Evolutionary conservation across 2,797 vertebrate species (phyloP).

Genomic region (Thunnus albacares): DNA sequence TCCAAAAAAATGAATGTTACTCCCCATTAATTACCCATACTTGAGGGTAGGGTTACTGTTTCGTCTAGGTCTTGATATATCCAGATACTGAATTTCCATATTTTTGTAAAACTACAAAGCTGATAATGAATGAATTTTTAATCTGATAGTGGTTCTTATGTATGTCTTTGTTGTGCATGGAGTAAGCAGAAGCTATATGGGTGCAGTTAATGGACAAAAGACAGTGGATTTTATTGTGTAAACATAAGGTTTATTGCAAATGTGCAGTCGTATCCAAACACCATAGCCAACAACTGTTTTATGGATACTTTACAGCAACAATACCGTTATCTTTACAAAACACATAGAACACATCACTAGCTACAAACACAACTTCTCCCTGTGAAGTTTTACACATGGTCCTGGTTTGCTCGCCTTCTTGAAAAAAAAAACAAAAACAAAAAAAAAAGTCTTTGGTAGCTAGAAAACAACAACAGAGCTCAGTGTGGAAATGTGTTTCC

Average conservation of each 20-base stretch:
- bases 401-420: slow-evolving; percentile 74
- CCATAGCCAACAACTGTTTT: slow-evolving; percentile 75
- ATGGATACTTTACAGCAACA: slow-evolving; percentile 87
- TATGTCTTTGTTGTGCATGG: not conserved
- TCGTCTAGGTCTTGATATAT: not conserved
- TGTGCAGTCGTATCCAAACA: slow-evolving; percentile 90
- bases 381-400: slow-evolving; percentile 86
- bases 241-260: slow-evolving; percentile 91
- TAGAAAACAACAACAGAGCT: slow-evolving; percentile 75
- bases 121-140: not conserved
- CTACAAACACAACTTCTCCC: slow-evolving; percentile 76
- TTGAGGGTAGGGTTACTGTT: not conserved
- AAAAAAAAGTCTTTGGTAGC: slow-evolving; percentile 86
- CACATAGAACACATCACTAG: slow-evolving; percentile 65
- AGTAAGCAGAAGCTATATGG: not conserved
- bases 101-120: not conserved
- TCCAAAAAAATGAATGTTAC: too few relatives aligned
- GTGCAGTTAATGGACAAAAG: slow-evolving; percentile 34
- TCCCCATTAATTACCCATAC: not conserved
- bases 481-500: slow-evolving; percentile 70
- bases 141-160: not conserved
- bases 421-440: slow-evolving; percentile 18
- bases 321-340: slow-evolving; percentile 85
- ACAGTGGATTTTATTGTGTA: slow-evolving; percentile 76
- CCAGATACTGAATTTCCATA: not conserved